Base-by-base conservation (phyloP, 2,797 vertebrate genomes). In the Phaenicophaeus curvirostris region DNA sequence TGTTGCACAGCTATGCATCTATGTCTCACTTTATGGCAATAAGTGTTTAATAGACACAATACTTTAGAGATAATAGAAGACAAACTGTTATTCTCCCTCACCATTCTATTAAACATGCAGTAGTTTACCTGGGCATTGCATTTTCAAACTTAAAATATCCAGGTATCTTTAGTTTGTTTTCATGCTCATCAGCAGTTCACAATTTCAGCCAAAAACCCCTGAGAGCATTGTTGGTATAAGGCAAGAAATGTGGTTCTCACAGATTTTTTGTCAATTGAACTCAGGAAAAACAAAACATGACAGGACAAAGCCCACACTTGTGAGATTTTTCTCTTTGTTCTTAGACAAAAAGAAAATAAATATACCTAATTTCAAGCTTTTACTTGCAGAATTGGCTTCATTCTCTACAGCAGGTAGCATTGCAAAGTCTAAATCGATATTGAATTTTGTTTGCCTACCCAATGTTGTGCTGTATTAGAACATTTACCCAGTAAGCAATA, bases 401-500 rank as follows among this genome's bases (percentile, higher is more conserved):
- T 63, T 78, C 71, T 15, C 82, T 75, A 20, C 3, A 48, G 10
- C 35, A 61, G 75, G 62, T 50, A 66, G 35, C 15, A 87, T 31
- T 83, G 37, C 85, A 96, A 74, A 94, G 46, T 89, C 63, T 86
- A 42, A 91, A 37, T 42, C 65, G 63, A 6, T 84, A 79, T 59
- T 73, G 90, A 31, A 80, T 58, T 93, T 79, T 75, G 16, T 95
- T 94, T 94, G 86, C 50, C 83, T 78, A 79, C 35, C 21, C 54
- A 67, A 30, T 8, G 15, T 63, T 72, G 50, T 67, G 83, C 87
- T 90, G 23, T 68, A 48, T 95, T 87, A 73, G 85, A 95, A 92
- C 89, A 93, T 96, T 93, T 96, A 82, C 90, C 75, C 51, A 42
- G 31, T 30, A 59, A 93, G 85, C 80, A 94, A 27, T 31, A 93